Evolutionary conservation across 30 jellyfish, hydroid and myxozoan genomes (phyloP).

Genomic region (Sanderia malayensis): DNA sequence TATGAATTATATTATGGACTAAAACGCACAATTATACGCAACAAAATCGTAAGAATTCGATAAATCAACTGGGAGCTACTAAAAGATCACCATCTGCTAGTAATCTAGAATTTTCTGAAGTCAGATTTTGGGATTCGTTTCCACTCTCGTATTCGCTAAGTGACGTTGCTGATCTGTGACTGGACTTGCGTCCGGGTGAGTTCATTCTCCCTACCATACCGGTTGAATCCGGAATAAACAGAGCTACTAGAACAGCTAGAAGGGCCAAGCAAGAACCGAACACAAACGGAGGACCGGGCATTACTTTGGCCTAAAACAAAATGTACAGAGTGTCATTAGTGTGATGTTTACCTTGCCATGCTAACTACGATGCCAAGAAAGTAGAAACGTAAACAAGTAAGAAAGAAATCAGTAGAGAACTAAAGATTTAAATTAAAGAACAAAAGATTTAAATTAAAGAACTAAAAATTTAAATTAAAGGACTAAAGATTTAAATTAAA

Average conservation of each 20-base stretch:
- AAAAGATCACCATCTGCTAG: neutral
- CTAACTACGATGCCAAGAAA: no score
- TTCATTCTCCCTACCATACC: neutral
- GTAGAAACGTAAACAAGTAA: no score
- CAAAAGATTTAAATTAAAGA: no score
- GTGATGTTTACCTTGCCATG: no score
- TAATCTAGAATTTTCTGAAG: conserved; percentile 17
- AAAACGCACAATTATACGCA: no score
- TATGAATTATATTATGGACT: no score
- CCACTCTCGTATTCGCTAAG: conserved; percentile 62
- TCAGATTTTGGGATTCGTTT: conserved; percentile 25
- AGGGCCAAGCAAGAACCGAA: conserved; percentile 94
- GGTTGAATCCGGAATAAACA: conserved; percentile 80
- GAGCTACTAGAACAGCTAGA: conserved; percentile 82
- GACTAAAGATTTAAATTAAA: no score
- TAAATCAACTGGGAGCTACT: conserved; percentile 1
- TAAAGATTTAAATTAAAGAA: no score
- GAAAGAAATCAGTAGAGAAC: no score
- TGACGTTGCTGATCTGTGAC: conserved; percentile 48
- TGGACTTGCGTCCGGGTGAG: conserved; percentile 14
- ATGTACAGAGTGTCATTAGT: no score
- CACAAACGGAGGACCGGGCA: conserved; percentile 98
- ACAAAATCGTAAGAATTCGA: no score
- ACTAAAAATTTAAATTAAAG: no score
- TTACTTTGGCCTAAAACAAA: conserved; percentile 64